phyloP scores from a whole-genome alignment of 2,113 vertebrate species.

The Lepus americanus region DNA sequence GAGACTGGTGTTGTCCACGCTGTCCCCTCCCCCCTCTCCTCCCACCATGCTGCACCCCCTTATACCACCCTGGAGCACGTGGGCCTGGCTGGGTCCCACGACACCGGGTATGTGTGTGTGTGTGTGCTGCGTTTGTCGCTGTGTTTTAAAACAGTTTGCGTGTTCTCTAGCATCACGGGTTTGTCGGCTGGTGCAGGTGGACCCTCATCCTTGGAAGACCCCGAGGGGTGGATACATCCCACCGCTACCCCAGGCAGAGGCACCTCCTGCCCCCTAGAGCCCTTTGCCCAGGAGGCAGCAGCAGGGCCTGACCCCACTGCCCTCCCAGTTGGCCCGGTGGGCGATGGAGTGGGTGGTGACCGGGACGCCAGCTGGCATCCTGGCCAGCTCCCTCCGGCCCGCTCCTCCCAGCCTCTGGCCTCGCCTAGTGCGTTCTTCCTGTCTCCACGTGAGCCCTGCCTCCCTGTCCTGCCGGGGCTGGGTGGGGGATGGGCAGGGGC shows the following conservation, averaged over 20 bases:
- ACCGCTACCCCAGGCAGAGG: too few relatives aligned
- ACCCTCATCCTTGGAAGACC: constrained; percentile 51
- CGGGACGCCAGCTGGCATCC: neutral
- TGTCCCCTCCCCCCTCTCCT: neutral
- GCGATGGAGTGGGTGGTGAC: neutral
- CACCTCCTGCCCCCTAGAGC: too few relatives aligned
- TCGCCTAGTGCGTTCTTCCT: neutral
- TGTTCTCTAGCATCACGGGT: constrained; percentile 52
- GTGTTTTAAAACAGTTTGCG: constrained; percentile 71
- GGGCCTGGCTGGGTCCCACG: constrained; percentile 40
- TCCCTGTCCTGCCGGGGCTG: neutral
- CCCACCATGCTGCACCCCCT: neutral
- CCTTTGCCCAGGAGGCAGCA: too few relatives aligned
- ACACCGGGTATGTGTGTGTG: neutral
- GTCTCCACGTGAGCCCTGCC: neutral
- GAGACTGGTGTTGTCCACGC: neutral
- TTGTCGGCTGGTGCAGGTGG: neutral
- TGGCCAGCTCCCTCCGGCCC: neutral
- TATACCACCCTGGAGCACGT: neutral
- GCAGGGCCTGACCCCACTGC: neutral
- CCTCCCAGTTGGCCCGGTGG: neutral
- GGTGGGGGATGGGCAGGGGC: neutral
- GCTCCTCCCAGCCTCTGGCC: neutral
- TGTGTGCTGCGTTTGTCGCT: constrained; percentile 66
- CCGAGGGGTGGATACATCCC: neutral